These are phyloP conservation scores for Bradypodion pumilum DNA, from an alignment of 2,797 vertebrate species.

Conservation along the genomic window DNA sequence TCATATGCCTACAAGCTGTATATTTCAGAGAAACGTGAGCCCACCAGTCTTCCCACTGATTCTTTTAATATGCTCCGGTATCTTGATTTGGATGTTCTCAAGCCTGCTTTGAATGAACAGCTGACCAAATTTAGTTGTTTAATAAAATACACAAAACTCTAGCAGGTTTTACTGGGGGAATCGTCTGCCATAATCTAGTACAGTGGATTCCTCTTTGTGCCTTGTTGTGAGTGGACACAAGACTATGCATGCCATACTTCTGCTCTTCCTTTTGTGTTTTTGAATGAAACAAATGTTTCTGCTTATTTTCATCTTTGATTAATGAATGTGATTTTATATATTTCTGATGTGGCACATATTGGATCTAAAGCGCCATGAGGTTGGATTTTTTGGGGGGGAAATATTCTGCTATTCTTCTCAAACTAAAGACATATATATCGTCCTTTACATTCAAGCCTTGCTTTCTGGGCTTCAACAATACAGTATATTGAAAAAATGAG, in stretches of 20 bases:
- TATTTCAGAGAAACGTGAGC: neutral
- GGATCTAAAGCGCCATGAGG: neutral
- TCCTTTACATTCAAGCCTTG: slow-evolving; percentile 18
- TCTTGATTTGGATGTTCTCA: neutral
- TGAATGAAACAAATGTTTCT: neutral
- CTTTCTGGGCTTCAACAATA: slow-evolving; percentile 23
- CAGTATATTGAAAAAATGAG: slow-evolving; percentile 30
- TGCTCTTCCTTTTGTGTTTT: neutral
- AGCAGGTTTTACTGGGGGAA: neutral
- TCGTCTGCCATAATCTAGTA: neutral
- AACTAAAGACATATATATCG: slow-evolving; percentile 5
- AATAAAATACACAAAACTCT: neutral
- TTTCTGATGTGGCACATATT: neutral
- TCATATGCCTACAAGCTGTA: neutral
- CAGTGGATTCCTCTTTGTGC: no score
- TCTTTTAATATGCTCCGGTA: neutral
- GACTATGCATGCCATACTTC: neutral
- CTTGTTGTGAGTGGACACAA: neutral
- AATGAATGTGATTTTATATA: neutral
- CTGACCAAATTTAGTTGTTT: no score
- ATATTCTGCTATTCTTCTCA: neutral
- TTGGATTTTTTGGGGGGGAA: neutral
- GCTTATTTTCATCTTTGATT: neutral
- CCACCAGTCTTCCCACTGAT: neutral
- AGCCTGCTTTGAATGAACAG: neutral